These are phyloP conservation scores for Drosophila sproati DNA, from an alignment of 1,140 invertebrate species.

Conservation along the genomic window DNA sequence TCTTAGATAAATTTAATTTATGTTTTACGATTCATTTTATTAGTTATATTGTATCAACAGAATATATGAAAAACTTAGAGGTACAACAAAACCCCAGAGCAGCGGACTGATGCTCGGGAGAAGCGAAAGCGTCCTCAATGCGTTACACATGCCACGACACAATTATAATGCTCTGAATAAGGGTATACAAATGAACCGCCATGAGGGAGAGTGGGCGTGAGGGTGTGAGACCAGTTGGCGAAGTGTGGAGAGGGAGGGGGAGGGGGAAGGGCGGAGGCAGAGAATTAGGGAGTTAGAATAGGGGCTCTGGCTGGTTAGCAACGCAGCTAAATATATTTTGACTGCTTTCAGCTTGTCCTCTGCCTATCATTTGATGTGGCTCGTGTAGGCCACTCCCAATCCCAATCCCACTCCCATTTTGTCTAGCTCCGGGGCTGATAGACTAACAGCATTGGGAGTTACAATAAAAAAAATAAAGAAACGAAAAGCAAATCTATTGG, in stretches of 20 bases:
- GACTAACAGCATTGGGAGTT: conserved; percentile 4
- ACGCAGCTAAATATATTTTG: conserved; percentile 47
- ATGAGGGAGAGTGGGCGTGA: too few species aligned
- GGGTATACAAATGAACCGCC: too few species aligned
- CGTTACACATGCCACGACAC: too few species aligned
- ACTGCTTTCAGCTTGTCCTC: conserved; percentile 45
- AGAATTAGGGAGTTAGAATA: not conserved
- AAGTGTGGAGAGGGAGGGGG: not conserved
- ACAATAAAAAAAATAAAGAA: not conserved
- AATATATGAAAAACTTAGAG: too few species aligned
- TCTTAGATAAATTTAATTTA: too few species aligned
- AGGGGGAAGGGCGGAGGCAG: not conserved
- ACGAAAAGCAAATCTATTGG: conserved; percentile 23
- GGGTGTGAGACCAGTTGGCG: not conserved
- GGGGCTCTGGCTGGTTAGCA: conserved; percentile 20
- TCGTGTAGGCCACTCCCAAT: conserved; percentile 1
- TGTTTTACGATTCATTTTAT: too few species aligned
- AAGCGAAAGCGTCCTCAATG: too few species aligned
- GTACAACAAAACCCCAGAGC: too few species aligned
- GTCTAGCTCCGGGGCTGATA: conserved; percentile 13
- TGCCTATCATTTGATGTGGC: conserved; percentile 39
- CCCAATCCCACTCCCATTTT: not conserved
- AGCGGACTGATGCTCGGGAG: too few species aligned
- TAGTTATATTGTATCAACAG: too few species aligned
- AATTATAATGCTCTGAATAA: too few species aligned